Conservation (phyloP, 2,113 vertebrate genomes). For the Aplodontia rufa region DNA sequence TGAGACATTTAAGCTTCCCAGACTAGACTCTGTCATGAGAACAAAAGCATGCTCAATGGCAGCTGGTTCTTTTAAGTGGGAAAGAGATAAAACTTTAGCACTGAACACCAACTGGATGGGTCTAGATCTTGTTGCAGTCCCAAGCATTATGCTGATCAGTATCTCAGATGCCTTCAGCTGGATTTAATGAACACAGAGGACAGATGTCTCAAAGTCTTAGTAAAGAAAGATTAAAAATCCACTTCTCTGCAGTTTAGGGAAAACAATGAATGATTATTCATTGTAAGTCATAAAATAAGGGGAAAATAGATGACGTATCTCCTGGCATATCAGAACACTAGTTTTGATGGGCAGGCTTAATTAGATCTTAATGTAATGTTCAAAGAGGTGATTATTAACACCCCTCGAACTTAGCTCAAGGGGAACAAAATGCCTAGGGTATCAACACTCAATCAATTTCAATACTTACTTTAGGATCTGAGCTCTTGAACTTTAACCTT, state of each 20-base stretch:
- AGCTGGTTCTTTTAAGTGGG: conserved; percentile 29
- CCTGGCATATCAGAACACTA: conserved; percentile 51
- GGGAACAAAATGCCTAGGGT: conserved; percentile 69
- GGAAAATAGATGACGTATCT: conserved; percentile 64
- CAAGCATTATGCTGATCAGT: conserved; percentile 5
- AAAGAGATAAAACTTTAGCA: background rate
- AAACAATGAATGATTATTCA: conserved; percentile 60
- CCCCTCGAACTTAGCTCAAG: conserved; percentile 65
- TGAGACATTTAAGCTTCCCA: conserved; percentile 19
- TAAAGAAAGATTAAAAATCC: conserved; percentile 67
- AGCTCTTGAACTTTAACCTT: conserved; percentile 92
- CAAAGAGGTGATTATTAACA: conserved; percentile 74
- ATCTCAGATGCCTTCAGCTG: conserved; percentile 39
- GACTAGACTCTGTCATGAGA: conserved; percentile 11
- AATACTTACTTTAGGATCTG: conserved; percentile 90
- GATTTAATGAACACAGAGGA: conserved; percentile 33
- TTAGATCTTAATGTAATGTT: conserved; percentile 78
- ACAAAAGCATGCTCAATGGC: conserved; percentile 11
- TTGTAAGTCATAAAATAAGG: conserved; percentile 64
- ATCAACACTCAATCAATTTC: conserved; percentile 24
- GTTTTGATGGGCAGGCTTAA: conserved; percentile 79
- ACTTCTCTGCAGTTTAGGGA: conserved; percentile 66
- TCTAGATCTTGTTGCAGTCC: background rate
- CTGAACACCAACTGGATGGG: conserved; percentile 21
- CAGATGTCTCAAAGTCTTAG: conserved; percentile 22